Conservation (phyloP, 2,113 vertebrate species). For the Rhabdomys dilectus region DNA sequence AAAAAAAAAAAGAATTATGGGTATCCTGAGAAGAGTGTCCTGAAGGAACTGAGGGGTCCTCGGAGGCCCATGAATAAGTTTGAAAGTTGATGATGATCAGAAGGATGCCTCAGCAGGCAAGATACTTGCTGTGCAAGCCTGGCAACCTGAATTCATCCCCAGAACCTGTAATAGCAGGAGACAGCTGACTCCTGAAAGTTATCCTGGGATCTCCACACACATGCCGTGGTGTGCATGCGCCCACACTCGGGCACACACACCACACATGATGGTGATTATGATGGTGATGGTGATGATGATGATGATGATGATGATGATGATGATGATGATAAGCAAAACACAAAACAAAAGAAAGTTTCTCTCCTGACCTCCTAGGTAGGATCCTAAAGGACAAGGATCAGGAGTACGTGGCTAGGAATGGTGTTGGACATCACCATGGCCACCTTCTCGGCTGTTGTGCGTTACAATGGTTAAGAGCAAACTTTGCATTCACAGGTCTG, state of each 20-base stretch:
- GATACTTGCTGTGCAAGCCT: rapidly evolving
- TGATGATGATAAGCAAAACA: not conserved
- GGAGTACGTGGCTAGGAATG: rapidly evolving
- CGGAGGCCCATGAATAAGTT: too few species aligned
- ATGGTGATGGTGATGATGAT: too few species aligned
- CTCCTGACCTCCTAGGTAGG: not conserved
- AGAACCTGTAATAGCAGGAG: not conserved
- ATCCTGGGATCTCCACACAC: not conserved
- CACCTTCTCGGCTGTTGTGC: rapidly evolving
- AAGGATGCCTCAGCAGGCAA: not conserved
- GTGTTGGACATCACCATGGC: rapidly evolving
- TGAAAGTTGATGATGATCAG: not conserved
- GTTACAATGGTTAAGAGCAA: not conserved
- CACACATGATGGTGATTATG: not conserved
- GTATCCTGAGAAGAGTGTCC: not conserved
- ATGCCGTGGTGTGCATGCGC: too few species aligned
- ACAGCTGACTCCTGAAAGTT: not conserved
- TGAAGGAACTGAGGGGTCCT: not conserved
- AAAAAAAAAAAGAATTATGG: not conserved
- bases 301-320: too few species aligned
- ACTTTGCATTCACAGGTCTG: not conserved
- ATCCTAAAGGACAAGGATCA: not conserved
- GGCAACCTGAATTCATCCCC: too few species aligned
- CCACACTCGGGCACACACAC: not conserved
- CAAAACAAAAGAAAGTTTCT: not conserved